Evolutionary conservation across 2,797 vertebrate genomes (phyloP).

Genomic region (Rhyacichthys aspro): DNA sequence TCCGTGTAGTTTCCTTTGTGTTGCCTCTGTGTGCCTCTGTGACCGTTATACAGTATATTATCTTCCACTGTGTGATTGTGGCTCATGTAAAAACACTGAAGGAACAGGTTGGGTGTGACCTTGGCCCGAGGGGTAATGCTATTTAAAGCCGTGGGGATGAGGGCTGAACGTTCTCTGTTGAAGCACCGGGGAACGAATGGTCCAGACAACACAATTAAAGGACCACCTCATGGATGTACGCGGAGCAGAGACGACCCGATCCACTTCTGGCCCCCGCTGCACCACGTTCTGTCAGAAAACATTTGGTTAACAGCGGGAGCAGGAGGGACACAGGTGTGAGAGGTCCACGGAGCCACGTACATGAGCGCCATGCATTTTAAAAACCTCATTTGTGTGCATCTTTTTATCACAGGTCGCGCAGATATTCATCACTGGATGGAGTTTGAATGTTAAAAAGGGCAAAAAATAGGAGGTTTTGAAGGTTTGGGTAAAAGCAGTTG

Average conservation of each 20-base stretch:
- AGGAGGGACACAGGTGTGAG: constrained; percentile 24
- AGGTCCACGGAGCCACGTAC: constrained; percentile 18
- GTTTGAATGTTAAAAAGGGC: constrained; percentile 26
- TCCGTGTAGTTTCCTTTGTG: too few relatives aligned
- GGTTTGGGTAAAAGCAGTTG: background rate
- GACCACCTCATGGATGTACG: constrained; percentile 26
- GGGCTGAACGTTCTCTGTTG: too few relatives aligned
- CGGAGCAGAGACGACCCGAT: constrained; percentile 13
- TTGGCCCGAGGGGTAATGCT: too few relatives aligned
- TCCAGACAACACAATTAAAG: constrained; percentile 55
- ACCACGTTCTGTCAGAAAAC: constrained; percentile 34
- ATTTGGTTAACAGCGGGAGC: constrained; percentile 48
- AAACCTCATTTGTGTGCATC: constrained; percentile 38
- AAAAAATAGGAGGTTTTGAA: constrained; percentile 8
- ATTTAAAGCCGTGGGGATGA: too few relatives aligned
- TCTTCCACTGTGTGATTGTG: constrained; percentile 13
- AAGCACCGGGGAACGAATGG: constrained; percentile 32
- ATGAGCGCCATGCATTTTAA: constrained; percentile 47
- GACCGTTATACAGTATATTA: constrained; percentile 11
- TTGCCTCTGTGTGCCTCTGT: too few relatives aligned
- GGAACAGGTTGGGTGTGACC: too few relatives aligned
- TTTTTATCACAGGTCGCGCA: constrained; percentile 14
- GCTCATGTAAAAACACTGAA: constrained; percentile 9
- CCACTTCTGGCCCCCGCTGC: constrained; percentile 25
- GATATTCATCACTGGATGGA: constrained; percentile 9